These are phyloP conservation scores for Pangasius djambal DNA, from an alignment of 2,797 vertebrate genomes.

Conservation along the genomic window DNA sequence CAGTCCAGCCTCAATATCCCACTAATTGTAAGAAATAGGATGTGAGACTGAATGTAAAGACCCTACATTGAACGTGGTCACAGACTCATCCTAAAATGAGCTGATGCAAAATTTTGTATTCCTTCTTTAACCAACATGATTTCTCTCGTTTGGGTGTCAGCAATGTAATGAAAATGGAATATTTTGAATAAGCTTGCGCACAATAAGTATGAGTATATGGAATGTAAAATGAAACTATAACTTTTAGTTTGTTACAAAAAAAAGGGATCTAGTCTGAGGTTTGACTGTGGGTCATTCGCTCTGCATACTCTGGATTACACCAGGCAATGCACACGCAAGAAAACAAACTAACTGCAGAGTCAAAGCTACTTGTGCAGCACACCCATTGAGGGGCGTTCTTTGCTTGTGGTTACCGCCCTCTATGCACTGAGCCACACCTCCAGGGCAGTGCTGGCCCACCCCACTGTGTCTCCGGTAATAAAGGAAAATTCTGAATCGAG, in stretches of 20 bases:
- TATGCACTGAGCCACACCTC: constrained; percentile 57
- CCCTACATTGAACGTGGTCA: background rate
- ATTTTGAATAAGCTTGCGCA: background rate
- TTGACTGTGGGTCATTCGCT: constrained; percentile 64
- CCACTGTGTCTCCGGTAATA: constrained; percentile 59
- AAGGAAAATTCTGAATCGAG: constrained; percentile 69
- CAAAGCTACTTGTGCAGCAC: constrained; percentile 61
- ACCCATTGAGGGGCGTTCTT: constrained; percentile 62
- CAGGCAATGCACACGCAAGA: constrained; percentile 52
- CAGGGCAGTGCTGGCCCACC: constrained; percentile 51
- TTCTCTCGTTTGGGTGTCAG: background rate
- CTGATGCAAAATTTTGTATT: background rate
- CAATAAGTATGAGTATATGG: background rate
- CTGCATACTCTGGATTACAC: constrained; percentile 56
- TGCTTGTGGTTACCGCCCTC: constrained; percentile 54
- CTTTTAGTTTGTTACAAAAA: background rate
- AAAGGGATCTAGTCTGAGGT: constrained; percentile 36
- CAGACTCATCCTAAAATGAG: background rate
- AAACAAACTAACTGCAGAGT: constrained; percentile 63
- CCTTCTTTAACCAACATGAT: background rate
- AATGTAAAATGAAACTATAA: background rate
- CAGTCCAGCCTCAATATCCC: constrained; percentile 42
- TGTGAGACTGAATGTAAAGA: background rate
- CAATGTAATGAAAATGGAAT: background rate
- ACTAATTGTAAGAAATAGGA: background rate